Percentiles rank a stretch among this genome's conserved stretches.
Conservation (phyloP, 2,888 invertebrate genomes). For the Philopedon plagiatum region DNA sequence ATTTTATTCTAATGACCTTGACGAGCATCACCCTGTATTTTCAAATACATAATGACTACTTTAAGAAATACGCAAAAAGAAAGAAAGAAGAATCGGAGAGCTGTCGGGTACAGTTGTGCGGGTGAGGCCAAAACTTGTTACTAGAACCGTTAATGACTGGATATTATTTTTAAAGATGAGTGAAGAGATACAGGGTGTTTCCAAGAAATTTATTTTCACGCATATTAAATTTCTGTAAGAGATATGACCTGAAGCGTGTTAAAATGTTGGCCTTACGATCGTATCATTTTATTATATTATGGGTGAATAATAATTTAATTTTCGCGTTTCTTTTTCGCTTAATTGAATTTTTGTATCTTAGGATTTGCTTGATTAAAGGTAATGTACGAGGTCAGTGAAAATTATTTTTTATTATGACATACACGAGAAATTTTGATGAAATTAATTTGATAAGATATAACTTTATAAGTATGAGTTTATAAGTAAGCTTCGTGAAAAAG, state of each 20-base stretch:
- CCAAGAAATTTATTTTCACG: not conserved
- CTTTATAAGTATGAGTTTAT: no score
- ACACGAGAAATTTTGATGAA: no score
- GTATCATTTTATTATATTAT: not conserved
- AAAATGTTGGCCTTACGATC: not conserved
- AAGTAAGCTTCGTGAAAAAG: no score
- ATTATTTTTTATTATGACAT: no score
- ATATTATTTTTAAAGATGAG: not conserved
- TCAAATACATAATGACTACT: not conserved
- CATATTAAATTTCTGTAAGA: not conserved
- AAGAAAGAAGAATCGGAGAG: not conserved
- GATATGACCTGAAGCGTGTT: not conserved
- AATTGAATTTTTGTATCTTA: not conserved
- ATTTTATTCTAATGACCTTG: no score
- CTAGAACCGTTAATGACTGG: not conserved
- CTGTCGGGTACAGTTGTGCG: constrained; percentile 18
- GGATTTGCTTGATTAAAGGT: no score
- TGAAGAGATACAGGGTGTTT: not conserved
- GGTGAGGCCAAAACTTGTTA: constrained; percentile 14
- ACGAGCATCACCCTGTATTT: not conserved
- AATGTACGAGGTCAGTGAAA: no score
- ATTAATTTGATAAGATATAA: no score
- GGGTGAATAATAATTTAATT: not conserved
- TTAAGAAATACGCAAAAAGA: not conserved
- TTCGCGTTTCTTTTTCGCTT: not conserved